Conservation (phyloP, 2,797 vertebrate species). For the Pseudomugil tenellus region DNA sequence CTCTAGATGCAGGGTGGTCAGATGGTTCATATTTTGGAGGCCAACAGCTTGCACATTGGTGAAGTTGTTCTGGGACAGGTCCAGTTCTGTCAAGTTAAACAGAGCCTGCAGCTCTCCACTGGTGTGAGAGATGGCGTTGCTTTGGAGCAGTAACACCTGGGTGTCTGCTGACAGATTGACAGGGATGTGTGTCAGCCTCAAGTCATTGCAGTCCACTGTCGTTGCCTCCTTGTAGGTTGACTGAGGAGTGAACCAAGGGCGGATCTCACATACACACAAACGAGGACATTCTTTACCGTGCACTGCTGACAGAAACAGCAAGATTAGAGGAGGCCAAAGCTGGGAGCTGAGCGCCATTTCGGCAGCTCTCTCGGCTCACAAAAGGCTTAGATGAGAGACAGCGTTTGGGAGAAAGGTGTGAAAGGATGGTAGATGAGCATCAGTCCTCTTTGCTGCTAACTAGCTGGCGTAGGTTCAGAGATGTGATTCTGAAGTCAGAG, state of each 20-base stretch:
- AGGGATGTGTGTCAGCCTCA: slow-evolving; percentile 92
- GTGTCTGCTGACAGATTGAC: slow-evolving; percentile 93
- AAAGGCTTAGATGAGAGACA: slow-evolving; percentile 57
- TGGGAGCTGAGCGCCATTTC: slow-evolving; percentile 79
- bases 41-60: slow-evolving; percentile 91
- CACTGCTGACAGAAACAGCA: slow-evolving; percentile 75
- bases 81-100: slow-evolving; percentile 93
- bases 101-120: slow-evolving; percentile 90
- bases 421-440: slow-evolving; percentile 69
- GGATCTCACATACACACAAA: slow-evolving; percentile 95
- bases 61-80: slow-evolving; percentile 98
- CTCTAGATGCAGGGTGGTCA: slow-evolving; percentile 96
- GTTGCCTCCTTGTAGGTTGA: slow-evolving; percentile 97
- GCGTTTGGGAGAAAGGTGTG: slow-evolving; percentile 47
- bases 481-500: slow-evolving; percentile 33
- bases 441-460: slow-evolving; percentile 32
- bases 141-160: slow-evolving; percentile 96
- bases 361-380: slow-evolving; percentile 59
- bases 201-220: slow-evolving; percentile 97
- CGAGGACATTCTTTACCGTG: slow-evolving; percentile 90
- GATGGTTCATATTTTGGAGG: slow-evolving; percentile 90
- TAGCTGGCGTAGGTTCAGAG: slow-evolving; percentile 18
- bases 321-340: slow-evolving; percentile 57
- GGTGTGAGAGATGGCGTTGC: slow-evolving; percentile 93
- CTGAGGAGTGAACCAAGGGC: slow-evolving; percentile 98